Evolutionary conservation across 2,797 vertebrate genomes (phyloP).

Genomic region (Pygocentrus nattereri): DNA sequence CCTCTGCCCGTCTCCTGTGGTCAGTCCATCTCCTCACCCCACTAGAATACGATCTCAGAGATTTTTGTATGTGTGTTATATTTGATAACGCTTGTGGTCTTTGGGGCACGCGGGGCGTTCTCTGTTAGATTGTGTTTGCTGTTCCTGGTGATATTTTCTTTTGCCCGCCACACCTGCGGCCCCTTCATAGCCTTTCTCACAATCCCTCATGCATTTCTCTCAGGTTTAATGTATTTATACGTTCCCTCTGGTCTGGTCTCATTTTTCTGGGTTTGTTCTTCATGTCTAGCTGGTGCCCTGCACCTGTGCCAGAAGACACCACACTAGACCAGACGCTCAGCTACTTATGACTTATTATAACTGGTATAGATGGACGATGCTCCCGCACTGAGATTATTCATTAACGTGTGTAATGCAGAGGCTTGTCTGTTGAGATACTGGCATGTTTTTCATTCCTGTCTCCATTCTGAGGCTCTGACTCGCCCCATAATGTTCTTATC

Average conservation of each 20-base stretch:
- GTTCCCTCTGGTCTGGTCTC: background rate
- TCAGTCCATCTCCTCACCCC: background rate
- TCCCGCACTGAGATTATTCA: background rate
- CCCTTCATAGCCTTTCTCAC: background rate
- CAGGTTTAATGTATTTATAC: background rate
- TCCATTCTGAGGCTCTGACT: too few relatives aligned
- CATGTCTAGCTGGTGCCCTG: background rate
- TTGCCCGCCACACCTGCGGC: background rate
- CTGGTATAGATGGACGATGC: background rate
- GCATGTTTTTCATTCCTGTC: too few relatives aligned
- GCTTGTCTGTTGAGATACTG: too few relatives aligned
- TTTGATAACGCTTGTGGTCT: background rate
- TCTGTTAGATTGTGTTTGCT: background rate
- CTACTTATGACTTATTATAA: too few relatives aligned
- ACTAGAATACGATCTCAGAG: background rate
- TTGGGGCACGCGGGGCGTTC: background rate
- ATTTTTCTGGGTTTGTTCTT: background rate
- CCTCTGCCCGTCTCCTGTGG: background rate
- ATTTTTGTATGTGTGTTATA: background rate
- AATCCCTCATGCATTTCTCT: background rate
- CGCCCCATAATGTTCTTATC: too few relatives aligned
- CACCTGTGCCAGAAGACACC: background rate
- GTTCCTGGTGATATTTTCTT: conserved; percentile 8
- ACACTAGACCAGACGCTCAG: background rate
- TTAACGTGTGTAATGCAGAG: background rate